phyloP scores from a whole-genome alignment of 2,113 vertebrate genomes.

The Chaetodon trifascialis region DNA sequence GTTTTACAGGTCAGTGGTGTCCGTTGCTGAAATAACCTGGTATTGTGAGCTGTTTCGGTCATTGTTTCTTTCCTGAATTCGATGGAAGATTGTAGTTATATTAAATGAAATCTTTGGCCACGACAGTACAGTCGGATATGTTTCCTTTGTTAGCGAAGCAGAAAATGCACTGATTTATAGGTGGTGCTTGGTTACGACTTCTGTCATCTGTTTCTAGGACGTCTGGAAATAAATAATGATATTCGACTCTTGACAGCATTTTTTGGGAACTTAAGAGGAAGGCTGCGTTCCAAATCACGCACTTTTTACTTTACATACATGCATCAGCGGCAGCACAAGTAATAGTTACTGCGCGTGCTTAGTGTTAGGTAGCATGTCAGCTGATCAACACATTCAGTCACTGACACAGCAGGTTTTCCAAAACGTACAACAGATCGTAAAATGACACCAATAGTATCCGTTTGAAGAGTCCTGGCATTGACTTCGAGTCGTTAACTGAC shows the following conservation, averaged over 20 bases:
- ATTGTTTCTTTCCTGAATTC: background rate
- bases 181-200: background rate
- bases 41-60: background rate
- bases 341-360: background rate
- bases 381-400: too few relatives aligned
- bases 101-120: background rate
- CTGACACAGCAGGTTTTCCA: background rate
- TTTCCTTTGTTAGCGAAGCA: accelerated
- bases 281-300: too few relatives aligned
- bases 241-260: background rate
- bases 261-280: background rate
- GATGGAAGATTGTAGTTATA: background rate
- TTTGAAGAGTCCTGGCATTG: too few relatives aligned
- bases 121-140: accelerated
- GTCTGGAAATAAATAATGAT: background rate
- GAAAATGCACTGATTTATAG: background rate
- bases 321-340: too few relatives aligned
- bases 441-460: background rate
- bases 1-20: too few relatives aligned
- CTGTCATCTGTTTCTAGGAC: background rate
- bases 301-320: too few relatives aligned
- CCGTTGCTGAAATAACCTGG: background rate
- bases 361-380: background rate
- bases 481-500: background rate
- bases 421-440: background rate